Base-by-base conservation (phyloP, 2,797 vertebrate species). In the Ispidina lecontei region DNA sequence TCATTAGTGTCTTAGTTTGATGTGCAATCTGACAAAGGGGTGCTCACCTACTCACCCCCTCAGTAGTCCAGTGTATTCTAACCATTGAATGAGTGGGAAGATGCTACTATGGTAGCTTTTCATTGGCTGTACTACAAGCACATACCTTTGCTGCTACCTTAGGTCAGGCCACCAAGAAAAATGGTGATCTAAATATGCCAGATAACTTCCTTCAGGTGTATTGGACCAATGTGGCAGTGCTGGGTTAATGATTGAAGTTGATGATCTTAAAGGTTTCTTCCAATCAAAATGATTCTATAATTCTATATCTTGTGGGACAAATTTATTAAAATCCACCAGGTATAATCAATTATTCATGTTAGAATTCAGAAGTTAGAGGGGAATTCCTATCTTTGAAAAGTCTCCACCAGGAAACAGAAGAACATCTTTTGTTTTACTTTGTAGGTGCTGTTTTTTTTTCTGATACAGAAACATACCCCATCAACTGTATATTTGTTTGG, bases 401-500 rank as follows among this genome's bases (percentile, higher is more conserved):
- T 55, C 43, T 70, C 29, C 23, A 65, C 21, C 10, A 58, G 73
- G 56, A 93, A 82, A 75, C 6, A 67, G 56, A 62, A 60, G 55
- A 86, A 33, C 13, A 71, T 37, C 26, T 90, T 94, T 90, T 89
- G 47, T 83, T 93, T 96, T 64, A 72, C 59, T 94, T 91, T 67
- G 54, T 20, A 65, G 91, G 89, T 92, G 63, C n/a, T 90, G 85
- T 70, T 81, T 93, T 72, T 81, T 81, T 93, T 84, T 94, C 71
- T 81, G 56, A 63, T 86, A 76, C 69, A n/a, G 47, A 91, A 92
- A 81, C 22, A 87, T 29, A 89, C 51, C 35, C 28, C 31, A 87
- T 81, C 80, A 90, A 56, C 47, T 86, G 46, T 87, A 58, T 89
- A 12, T 95, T 95, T 96, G 79, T 94, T 92, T 97, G 94, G 80